Evolutionary conservation across 2,113 vertebrate species (phyloP).

Genomic region (Halcyon senegalensis): DNA sequence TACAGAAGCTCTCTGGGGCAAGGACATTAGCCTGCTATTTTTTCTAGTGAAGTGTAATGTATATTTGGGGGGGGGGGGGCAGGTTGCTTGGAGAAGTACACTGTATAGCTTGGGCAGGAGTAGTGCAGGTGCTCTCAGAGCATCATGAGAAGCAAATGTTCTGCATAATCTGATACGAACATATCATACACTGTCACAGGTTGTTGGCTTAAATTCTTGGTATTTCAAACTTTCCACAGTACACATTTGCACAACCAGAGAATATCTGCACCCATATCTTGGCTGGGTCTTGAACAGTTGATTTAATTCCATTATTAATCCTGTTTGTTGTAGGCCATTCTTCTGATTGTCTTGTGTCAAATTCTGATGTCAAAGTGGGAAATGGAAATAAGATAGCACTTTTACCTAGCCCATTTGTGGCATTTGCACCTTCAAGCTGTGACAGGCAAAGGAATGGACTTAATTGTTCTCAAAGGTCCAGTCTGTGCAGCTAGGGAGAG

Average conservation of each 20-base stretch:
- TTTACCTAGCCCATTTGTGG: not conserved
- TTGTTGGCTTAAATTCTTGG: slow-evolving; percentile 27
- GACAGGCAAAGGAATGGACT: not conserved
- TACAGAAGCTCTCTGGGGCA: not conserved
- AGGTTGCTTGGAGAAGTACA: not conserved
- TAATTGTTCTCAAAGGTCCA: not conserved
- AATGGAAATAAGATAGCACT: not conserved
- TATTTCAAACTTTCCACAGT: not conserved
- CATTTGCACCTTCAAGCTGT: not conserved
- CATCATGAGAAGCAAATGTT: slow-evolving; percentile 20
- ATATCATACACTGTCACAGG: not conserved
- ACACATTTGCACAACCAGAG: not conserved
- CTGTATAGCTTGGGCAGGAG: not conserved
- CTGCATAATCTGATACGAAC: not conserved
- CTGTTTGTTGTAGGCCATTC: not conserved
- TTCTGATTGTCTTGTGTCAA: not conserved
- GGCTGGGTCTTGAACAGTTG: not conserved
- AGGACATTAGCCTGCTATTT: not conserved
- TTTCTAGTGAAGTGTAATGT: not conserved
- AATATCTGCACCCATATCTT: not conserved
- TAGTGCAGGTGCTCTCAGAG: not conserved
- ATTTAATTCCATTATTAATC: slow-evolving; percentile 4
- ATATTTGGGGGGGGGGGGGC: not conserved
- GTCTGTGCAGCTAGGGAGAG: not conserved
- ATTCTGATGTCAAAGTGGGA: not conserved